phyloP scores from a whole-genome alignment of 2,888 invertebrate species.

The Punctoribates punctum region DNA sequence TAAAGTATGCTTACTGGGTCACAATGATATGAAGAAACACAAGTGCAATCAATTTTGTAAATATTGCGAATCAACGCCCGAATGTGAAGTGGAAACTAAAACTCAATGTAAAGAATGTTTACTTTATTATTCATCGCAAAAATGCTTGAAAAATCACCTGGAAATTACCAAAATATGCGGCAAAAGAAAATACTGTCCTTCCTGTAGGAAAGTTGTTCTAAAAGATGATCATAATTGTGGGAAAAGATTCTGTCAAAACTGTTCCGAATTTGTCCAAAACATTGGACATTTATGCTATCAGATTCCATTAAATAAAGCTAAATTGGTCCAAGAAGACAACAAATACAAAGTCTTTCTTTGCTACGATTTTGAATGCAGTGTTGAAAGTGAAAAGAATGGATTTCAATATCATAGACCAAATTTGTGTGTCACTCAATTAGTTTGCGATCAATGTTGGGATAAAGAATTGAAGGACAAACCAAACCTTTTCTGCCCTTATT shows the following conservation, averaged over 20 bases:
- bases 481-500: not conserved
- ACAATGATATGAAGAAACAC: no score
- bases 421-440: not conserved
- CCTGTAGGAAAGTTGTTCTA: not conserved
- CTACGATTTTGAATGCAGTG: constrained; percentile 29
- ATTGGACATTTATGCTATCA: not conserved
- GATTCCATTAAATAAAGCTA: not conserved
- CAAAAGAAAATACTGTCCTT: not conserved
- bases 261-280: not conserved
- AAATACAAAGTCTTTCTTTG: not conserved
- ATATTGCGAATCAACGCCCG: no score
- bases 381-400: not conserved
- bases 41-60: no score
- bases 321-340: not conserved
- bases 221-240: not conserved
- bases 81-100: no score
- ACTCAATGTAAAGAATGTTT: not conserved
- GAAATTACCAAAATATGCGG: not conserved
- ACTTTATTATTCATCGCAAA: not conserved
- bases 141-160: not conserved
- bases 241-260: not conserved
- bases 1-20: no score
- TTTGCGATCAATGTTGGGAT: constrained; percentile 32
- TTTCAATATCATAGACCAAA: constrained; percentile 7
- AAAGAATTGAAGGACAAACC: not conserved